Conservation (phyloP, 2,888 invertebrate species). For the Calephelis perditalis region DNA sequence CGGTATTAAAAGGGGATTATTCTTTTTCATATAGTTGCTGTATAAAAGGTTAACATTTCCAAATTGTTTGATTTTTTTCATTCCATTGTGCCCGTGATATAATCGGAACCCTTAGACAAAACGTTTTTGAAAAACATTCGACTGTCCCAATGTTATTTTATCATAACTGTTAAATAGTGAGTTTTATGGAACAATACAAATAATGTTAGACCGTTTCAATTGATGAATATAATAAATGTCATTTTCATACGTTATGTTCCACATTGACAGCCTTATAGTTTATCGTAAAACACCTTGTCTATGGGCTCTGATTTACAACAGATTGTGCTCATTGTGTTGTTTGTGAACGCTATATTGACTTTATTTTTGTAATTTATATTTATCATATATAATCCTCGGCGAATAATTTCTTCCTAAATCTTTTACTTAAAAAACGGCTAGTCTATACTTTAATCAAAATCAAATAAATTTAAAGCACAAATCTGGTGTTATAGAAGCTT, state of each 20-base stretch:
- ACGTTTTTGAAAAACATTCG: too few relatives aligned
- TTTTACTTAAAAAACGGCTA: conserved; percentile 43
- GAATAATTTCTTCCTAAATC: conserved; percentile 40
- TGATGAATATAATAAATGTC: too few relatives aligned
- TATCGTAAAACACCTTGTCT: too few relatives aligned
- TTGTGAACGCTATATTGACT: conserved; percentile 50
- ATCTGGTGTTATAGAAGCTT: not conserved
- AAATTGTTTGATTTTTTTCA: conserved; percentile 7
- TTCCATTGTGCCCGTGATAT: conserved; percentile 12
- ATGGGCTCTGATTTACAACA: not conserved
- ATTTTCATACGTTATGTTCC: too few relatives aligned
- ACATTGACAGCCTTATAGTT: too few relatives aligned
- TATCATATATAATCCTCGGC: conserved; percentile 38
- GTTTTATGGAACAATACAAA: too few relatives aligned
- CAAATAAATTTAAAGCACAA: conserved; percentile 8
- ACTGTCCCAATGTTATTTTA: too few relatives aligned
- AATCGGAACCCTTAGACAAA: conserved; percentile 1
- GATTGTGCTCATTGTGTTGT: conserved; percentile 48
- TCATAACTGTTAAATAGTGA: too few relatives aligned
- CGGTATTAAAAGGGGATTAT: not conserved
- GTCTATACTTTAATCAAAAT: conserved; percentile 33
- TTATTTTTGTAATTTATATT: conserved; percentile 70
- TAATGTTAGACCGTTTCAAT: too few relatives aligned
- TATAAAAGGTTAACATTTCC: conserved; percentile 2
- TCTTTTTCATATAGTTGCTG: not conserved